Conservation (phyloP, 2,888 invertebrate species). For the Catocala fraxini region DNA sequence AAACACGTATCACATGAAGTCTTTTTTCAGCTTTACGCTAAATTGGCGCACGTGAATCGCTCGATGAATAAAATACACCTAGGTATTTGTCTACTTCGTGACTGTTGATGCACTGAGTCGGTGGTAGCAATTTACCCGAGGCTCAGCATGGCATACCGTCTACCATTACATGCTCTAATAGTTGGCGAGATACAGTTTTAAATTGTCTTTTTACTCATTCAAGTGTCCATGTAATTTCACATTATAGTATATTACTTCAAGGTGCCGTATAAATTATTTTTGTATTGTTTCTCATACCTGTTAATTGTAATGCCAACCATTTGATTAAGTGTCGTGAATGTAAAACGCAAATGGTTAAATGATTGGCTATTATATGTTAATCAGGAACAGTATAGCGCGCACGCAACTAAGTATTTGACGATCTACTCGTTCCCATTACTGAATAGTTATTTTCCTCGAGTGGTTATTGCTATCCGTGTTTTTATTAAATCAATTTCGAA, state of each 20-base stretch:
- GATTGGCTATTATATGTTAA: conserved; percentile 74
- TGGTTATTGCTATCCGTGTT: conserved; percentile 34
- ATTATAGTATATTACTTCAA: conserved; percentile 22
- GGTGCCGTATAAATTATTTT: conserved; percentile 38
- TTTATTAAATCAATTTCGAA: conserved; percentile 41
- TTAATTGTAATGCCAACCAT: conserved; percentile 59
- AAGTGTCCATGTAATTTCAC: conserved; percentile 27
- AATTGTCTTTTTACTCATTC: conserved; percentile 52
- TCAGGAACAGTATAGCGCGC: conserved; percentile 65
- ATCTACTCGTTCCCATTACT: conserved; percentile 45
- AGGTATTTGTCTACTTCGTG: conserved; percentile 58
- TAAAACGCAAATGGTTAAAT: conserved; percentile 68
- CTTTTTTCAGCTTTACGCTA: conserved; percentile 32
- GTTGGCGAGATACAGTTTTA: conserved; percentile 62
- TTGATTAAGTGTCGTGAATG: conserved; percentile 66
- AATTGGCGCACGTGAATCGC: conserved; percentile 49
- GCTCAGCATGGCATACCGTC: conserved; percentile 61
- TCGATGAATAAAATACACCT: conserved; percentile 56
- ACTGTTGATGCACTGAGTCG: conserved; percentile 53
- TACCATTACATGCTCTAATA: conserved; percentile 74
- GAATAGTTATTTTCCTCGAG: conserved; percentile 34
- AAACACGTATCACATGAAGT: conserved; percentile 32
- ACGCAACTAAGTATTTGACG: conserved; percentile 57
- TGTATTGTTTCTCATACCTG: conserved; percentile 48
- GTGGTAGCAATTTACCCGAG: conserved; percentile 69